A percentile compares a stretch with the other conserved stretches of the same genome.
These are phyloP conservation scores for Apotomis betuletana DNA, from an alignment of 2,888 invertebrate genomes.

Conservation along the genomic window DNA sequence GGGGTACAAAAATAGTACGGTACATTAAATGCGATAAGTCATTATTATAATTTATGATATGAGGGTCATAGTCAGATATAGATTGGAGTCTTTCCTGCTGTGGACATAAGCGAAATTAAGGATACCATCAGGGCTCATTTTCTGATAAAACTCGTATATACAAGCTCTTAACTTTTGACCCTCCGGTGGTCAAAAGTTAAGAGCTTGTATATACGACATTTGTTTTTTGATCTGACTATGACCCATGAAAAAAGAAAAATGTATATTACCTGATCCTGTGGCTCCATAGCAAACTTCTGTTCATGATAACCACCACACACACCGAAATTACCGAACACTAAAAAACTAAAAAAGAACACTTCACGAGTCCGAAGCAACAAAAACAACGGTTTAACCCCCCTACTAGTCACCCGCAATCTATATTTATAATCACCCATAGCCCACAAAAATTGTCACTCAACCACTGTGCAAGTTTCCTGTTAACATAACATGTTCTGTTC, in stretches of 20 bases:
- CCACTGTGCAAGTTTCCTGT: constrained; percentile 46
- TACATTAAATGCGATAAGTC: too few species aligned
- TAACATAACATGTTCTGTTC: constrained; percentile 64
- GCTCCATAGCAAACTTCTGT: constrained; percentile 93
- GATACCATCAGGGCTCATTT: too few species aligned
- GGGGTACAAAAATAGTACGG: too few species aligned
- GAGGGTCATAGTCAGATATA: too few species aligned
- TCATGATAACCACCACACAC: constrained; percentile 71
- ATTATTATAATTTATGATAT: too few species aligned
- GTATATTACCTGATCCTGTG: constrained; percentile 84
- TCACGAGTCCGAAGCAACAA: constrained; percentile 70
- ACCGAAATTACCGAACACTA: constrained; percentile 44
- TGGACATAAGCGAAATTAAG: too few species aligned
- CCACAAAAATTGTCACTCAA: constrained; percentile 45
- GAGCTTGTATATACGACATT: too few species aligned
- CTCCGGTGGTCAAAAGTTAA: too few species aligned
- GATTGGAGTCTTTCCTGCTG: too few species aligned
- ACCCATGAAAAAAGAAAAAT: background rate
- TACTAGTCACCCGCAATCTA: constrained; percentile 66
- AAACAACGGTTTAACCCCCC: constrained; percentile 71
- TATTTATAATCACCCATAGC: constrained; percentile 63
- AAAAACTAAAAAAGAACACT: constrained; percentile 57
- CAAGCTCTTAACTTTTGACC: too few species aligned
- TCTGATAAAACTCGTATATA: too few species aligned
- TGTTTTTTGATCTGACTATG: too few species aligned